phyloP scores from a whole-genome alignment of 92 coral and sea anemone species.

The Diadumene lineata region DNA sequence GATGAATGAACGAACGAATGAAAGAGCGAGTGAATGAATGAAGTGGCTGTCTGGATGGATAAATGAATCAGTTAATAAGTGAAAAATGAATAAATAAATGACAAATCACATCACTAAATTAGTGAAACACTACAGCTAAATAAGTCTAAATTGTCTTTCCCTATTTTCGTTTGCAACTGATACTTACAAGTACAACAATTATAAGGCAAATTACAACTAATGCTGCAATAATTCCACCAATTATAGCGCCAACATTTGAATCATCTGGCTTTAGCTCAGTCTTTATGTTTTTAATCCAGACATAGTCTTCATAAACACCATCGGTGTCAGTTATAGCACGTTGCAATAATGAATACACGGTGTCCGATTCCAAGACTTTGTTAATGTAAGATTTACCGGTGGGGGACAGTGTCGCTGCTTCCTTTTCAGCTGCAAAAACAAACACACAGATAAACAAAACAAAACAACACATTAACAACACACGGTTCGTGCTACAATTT shows the following conservation, averaged over 20 bases:
- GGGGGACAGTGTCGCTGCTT: neutral
- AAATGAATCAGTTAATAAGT: neutral
- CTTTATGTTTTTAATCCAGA: slow-evolving; percentile 7
- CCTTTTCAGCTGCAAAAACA: no score
- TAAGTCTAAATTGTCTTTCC: no score
- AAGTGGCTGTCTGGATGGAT: neutral
- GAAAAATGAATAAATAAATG: neutral
- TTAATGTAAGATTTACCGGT: neutral
- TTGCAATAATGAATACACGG: slow-evolving; percentile 24
- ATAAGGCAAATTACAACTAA: neutral
- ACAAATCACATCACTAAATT: no score
- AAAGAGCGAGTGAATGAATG: neutral
- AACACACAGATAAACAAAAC: no score
- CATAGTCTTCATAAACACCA: slow-evolving; percentile 1
- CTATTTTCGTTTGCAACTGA: no score
- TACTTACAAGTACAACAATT: neutral
- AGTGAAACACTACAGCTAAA: no score
- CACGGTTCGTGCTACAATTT: no score
- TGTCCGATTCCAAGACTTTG: slow-evolving; percentile 10
- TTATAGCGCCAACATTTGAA: neutral
- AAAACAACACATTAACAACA: no score
- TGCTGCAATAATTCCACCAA: neutral
- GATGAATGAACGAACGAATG: neutral
- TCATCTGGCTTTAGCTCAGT: neutral
- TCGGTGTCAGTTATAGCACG: neutral